Base-by-base conservation (phyloP, 2,888 invertebrate genomes). In the Dolomedes plantarius region DNA sequence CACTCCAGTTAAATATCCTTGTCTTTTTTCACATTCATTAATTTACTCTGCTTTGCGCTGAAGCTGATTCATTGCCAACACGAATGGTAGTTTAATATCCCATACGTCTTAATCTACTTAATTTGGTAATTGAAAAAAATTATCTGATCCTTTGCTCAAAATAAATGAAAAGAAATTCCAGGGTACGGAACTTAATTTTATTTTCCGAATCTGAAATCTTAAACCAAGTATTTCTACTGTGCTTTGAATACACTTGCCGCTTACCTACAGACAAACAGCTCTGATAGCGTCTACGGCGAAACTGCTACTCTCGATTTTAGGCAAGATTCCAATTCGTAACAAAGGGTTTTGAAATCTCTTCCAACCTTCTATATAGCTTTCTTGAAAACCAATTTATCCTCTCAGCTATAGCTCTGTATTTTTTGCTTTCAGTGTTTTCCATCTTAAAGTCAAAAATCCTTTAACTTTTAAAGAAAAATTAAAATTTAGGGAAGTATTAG, bases 321-420 rank as follows among this genome's bases (percentile, higher is more conserved):
- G 83, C 77, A 85, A 16, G 29, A 3, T 39, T 85, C 83, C 83
- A 85, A 77, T 62, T 77, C 36, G 56, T 73, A 77, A 85, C 83
- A 85, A 85, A 73, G 65, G 77, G 39, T 50, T 68, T 85, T 78
- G 67, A 27, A 56, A 56, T 56, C 56, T 56, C 23, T 56, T 56
- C 16, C 16, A 46, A 16, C 9, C 41, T 46, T n/a, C n/a, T n/a
- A n/a, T 36, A 36, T 36, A 36, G 36, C 36, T 46, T 16, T 2
- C 46, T 46, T 16, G 46, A 16, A 46, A 11, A 46, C 46, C 46
- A 11, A 46, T 46, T 46, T 16, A 46, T 46, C 16, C 16, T 46
- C 16, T 46, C 46, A 36, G 46, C 16, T 16, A 46, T 5, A 16
- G 7, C 46, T 46, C 6, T 46, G n/a, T 5, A 16, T 9, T 46